phyloP scores from a whole-genome alignment of 2,888 invertebrate genomes.

The Philaethria dido region DNA sequence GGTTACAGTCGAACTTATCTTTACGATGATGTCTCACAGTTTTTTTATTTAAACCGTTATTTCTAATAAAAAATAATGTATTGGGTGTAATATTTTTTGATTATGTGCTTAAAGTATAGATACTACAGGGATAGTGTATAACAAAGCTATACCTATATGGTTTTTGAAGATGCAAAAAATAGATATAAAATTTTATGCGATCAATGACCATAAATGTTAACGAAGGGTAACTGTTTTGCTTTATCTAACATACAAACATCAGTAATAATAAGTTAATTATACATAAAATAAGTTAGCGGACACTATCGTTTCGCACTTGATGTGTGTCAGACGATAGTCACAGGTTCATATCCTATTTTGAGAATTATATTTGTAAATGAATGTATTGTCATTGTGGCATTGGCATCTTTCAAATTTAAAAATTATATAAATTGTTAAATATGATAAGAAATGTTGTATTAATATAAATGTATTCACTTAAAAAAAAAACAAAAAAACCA shows the following conservation, averaged over 20 bases:
- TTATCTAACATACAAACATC: constrained; percentile 1
- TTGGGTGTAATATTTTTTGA: constrained; percentile 28
- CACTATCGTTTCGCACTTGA: background rate
- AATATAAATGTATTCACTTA: too few relatives aligned
- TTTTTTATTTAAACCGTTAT: constrained; percentile 1
- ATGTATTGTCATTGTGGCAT: too few relatives aligned
- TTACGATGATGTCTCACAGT: constrained; percentile 1
- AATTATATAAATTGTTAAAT: too few relatives aligned
- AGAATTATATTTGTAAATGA: too few relatives aligned
- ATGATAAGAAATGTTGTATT: too few relatives aligned
- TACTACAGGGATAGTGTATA: constrained; percentile 20
- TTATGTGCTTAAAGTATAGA: constrained; percentile 23
- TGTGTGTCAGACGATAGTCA: too few relatives aligned
- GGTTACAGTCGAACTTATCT: background rate
- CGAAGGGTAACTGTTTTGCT: background rate
- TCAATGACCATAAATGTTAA: constrained; percentile 21
- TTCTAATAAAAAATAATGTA: constrained; percentile 33
- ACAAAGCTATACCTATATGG: constrained; percentile 16
- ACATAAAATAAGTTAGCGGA: background rate
- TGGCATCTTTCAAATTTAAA: too few relatives aligned
- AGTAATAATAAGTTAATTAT: background rate
- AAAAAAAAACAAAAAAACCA: too few relatives aligned
- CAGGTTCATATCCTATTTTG: too few relatives aligned
- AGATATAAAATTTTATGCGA: constrained; percentile 5
- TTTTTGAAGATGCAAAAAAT: constrained; percentile 20